Conservation (phyloP, 2,113 vertebrate genomes). For the Larimichthys crocea region DNA sequence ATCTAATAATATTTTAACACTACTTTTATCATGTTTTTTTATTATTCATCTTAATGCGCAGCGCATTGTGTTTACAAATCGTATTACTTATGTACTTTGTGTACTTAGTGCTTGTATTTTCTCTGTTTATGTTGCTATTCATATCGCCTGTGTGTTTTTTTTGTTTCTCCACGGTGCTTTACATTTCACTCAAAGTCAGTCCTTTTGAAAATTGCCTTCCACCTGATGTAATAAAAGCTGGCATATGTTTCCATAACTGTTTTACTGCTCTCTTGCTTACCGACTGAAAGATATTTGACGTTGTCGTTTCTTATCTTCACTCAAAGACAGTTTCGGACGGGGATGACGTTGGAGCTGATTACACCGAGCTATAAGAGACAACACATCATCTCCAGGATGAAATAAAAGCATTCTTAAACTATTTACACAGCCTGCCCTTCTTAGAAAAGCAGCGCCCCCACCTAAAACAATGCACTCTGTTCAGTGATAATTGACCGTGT, state of each 20-base stretch:
- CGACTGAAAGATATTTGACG: not conserved
- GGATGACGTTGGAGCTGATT: not conserved
- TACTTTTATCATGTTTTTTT: constrained; percentile 40
- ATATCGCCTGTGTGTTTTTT: constrained; percentile 25
- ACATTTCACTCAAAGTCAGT: constrained; percentile 34
- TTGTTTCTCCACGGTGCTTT: constrained; percentile 18
- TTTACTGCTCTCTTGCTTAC: constrained; percentile 30
- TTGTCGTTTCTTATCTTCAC: not conserved
- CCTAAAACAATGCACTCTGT: constrained; percentile 63
- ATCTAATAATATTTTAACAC: constrained; percentile 68
- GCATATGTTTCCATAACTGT: constrained; percentile 48
- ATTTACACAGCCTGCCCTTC: constrained; percentile 23
- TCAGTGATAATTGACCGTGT: constrained; percentile 70
- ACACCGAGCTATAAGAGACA: constrained; percentile 9
- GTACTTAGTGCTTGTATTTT: constrained; percentile 55
- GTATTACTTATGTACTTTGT: constrained; percentile 49
- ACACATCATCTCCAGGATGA: constrained; percentile 20
- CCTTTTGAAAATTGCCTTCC: constrained; percentile 46
- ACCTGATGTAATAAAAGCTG: constrained; percentile 65
- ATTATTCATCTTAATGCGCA: constrained; percentile 40
- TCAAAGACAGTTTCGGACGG: not conserved
- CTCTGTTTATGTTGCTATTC: constrained; percentile 62
- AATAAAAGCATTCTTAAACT: constrained; percentile 44
- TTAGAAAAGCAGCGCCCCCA: constrained; percentile 18
- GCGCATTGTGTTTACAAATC: constrained; percentile 57